A percentile compares a stretch with the other conserved stretches of the same genome.
phyloP scores from a whole-genome alignment of 2,888 invertebrate species.

The Choristoneura rosaceana region DNA sequence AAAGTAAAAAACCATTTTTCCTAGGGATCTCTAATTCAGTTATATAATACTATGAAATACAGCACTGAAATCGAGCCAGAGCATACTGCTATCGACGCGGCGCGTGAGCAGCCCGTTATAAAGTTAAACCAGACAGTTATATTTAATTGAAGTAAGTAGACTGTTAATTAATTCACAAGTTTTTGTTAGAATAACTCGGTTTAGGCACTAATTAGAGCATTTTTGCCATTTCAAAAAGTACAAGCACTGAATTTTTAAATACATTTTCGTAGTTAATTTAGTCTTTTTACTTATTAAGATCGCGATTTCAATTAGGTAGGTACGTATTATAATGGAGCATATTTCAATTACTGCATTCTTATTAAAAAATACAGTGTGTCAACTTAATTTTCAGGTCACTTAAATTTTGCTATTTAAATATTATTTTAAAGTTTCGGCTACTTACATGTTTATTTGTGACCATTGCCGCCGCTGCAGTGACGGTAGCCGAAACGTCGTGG shows the following conservation, averaged over 20 bases:
- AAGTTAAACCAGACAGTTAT: not conserved
- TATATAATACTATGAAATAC: not conserved
- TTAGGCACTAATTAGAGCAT: not conserved
- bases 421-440: too few relatives aligned
- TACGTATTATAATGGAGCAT: too few relatives aligned
- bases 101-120: not conserved
- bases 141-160: conserved; percentile 1
- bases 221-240: not conserved
- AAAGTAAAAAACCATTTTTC: not conserved
- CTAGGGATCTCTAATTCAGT: not conserved
- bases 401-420: too few relatives aligned
- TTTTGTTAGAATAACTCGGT: not conserved
- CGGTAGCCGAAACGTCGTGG: too few relatives aligned
- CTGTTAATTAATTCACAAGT: not conserved
- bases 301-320: not conserved
- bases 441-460: too few relatives aligned
- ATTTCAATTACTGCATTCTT: too few relatives aligned
- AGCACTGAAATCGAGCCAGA: not conserved
- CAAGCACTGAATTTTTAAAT: too few relatives aligned
- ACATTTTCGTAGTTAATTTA: too few relatives aligned
- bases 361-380: too few relatives aligned
- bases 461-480: too few relatives aligned
- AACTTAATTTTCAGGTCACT: too few relatives aligned
- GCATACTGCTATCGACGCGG: not conserved
- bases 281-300: not conserved